Percentiles rank a stretch among this genome's conserved stretches.
These are phyloP conservation scores for Sphaeramia orbicularis DNA, from an alignment of 2,797 vertebrate genomes.

Conservation along the genomic window DNA sequence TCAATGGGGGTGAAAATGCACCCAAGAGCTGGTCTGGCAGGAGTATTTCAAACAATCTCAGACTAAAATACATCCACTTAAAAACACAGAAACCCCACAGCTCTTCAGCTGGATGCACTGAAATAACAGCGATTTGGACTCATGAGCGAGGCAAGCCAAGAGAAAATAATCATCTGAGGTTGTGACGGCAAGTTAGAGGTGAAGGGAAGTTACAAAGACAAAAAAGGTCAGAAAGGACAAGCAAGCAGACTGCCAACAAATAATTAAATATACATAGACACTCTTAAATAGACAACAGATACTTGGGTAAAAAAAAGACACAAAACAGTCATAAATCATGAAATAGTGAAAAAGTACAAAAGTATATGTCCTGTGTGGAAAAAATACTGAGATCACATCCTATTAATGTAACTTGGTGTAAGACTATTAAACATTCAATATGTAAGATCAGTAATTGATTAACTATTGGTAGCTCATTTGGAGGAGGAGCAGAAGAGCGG, in stretches of 20 bases:
- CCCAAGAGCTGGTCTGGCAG: slow-evolving; percentile 51
- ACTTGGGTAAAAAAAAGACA: too few relatives aligned
- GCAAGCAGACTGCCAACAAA: slow-evolving; percentile 30
- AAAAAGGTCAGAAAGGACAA: slow-evolving; percentile 43
- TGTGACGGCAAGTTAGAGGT: slow-evolving; percentile 44
- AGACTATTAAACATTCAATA: too few relatives aligned
- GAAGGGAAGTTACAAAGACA: slow-evolving; percentile 23
- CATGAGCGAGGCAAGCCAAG: slow-evolving; percentile 36
- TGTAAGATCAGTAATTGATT: too few relatives aligned
- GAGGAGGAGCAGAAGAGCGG: too few relatives aligned
- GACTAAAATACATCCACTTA: slow-evolving; percentile 77
- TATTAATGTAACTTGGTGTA: too few relatives aligned
- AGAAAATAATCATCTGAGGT: slow-evolving; percentile 66
- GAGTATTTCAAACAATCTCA: slow-evolving; percentile 66
- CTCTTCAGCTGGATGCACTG: slow-evolving; percentile 56
- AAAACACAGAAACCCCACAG: slow-evolving; percentile 53
- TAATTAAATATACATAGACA: not conserved
- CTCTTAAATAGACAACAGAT: too few relatives aligned
- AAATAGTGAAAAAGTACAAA: too few relatives aligned
- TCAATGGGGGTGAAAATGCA: slow-evolving; percentile 69
- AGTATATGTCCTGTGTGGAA: too few relatives aligned
- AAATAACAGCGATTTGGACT: slow-evolving; percentile 55
- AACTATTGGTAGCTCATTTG: too few relatives aligned
- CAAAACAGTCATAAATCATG: too few relatives aligned
- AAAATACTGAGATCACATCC: too few relatives aligned